Conservation (phyloP, 2,113 vertebrate species). For the Xyliphius kryptos region DNA sequence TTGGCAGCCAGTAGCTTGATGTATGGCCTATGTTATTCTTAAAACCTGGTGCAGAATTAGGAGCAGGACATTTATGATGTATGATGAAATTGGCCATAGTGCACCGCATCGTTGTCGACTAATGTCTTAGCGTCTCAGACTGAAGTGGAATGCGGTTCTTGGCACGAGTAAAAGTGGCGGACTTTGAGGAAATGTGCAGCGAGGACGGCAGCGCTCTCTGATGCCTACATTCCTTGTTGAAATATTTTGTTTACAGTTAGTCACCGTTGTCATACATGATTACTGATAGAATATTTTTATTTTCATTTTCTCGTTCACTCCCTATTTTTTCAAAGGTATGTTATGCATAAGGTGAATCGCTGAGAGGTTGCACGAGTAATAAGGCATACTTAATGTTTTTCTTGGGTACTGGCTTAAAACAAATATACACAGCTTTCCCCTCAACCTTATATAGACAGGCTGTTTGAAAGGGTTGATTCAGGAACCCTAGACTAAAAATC, state of each 20-base stretch:
- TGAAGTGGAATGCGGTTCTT: constrained; percentile 40
- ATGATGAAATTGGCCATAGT: constrained; percentile 32
- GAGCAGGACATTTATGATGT: constrained; percentile 33
- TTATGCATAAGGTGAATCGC: too few relatives aligned
- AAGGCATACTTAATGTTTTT: constrained; percentile 42
- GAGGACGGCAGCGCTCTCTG: constrained; percentile 30
- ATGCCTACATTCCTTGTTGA: constrained; percentile 44
- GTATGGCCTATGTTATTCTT: constrained; percentile 36
- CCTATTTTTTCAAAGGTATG: constrained; percentile 13
- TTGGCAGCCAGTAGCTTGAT: constrained; percentile 34
- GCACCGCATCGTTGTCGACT: constrained; percentile 15
- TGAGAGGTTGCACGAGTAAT: too few relatives aligned
- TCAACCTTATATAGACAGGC: constrained; percentile 28
- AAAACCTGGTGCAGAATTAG: constrained; percentile 26
- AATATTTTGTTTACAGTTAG: constrained; percentile 48
- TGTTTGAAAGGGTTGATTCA: too few relatives aligned
- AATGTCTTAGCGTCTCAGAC: constrained; percentile 25
- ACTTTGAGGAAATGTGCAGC: constrained; percentile 42
- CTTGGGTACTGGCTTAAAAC: constrained; percentile 37
- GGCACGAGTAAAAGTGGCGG: constrained; percentile 42
- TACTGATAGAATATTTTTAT: constrained; percentile 37
- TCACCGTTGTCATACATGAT: constrained; percentile 51
- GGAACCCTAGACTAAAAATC: too few relatives aligned
- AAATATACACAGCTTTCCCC: constrained; percentile 41
- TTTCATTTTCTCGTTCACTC: neutral